These are phyloP conservation scores for Artibeus jamaicensis DNA, from an alignment of 2,797 vertebrate species.

Conservation along the genomic window DNA sequence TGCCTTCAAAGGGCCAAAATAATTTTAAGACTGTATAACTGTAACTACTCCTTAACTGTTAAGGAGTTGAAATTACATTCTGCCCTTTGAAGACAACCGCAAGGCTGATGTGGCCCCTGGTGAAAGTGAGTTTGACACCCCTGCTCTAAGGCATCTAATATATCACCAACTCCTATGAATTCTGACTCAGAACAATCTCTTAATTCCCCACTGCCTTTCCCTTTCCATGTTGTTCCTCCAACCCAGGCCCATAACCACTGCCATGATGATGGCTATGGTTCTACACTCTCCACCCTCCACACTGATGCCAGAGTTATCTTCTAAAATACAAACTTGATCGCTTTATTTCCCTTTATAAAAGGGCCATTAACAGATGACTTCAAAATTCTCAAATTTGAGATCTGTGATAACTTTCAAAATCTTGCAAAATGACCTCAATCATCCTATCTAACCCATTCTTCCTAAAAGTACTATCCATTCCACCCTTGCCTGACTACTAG, in stretches of 20 bases:
- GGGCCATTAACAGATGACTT: background rate
- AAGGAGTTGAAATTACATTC: too few relatives aligned
- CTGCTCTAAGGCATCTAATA: background rate
- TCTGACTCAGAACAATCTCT: slow-evolving; percentile 15
- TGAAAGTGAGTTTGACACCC: too few relatives aligned
- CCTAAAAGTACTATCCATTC: background rate
- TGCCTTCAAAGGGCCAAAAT: too few relatives aligned
- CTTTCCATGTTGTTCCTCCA: background rate
- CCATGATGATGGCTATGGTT: background rate
- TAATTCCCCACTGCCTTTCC: background rate
- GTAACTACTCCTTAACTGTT: too few relatives aligned
- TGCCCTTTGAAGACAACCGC: too few relatives aligned
- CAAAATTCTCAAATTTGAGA: background rate
- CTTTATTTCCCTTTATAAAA: slow-evolving; percentile 11
- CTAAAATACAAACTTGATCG: slow-evolving; percentile 21
- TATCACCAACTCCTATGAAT: background rate
- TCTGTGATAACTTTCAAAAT: background rate
- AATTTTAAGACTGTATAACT: too few relatives aligned
- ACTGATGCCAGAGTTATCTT: background rate
- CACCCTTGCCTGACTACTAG: background rate
- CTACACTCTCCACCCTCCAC: background rate
- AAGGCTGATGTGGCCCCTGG: too few relatives aligned
- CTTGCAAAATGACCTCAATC: background rate
- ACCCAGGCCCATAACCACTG: background rate
- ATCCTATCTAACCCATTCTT: background rate